Evolutionary conservation across 2,113 vertebrate species (phyloP).

Genomic region (Colaptes auratus): DNA sequence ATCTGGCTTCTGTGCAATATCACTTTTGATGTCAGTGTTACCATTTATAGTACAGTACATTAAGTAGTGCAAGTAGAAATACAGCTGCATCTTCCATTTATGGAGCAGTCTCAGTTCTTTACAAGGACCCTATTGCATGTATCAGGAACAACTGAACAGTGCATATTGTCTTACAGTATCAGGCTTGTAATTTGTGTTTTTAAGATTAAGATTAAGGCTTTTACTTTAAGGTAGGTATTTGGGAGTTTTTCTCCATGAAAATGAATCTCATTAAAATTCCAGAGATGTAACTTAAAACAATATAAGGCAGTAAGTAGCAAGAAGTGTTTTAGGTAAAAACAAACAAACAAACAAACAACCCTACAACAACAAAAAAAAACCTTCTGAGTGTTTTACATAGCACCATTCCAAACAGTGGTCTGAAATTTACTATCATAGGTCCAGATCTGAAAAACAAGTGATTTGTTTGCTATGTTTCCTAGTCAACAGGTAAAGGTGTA

Average conservation of each 20-base stretch:
- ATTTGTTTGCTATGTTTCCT: neutral
- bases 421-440: neutral
- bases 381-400: neutral
- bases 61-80: neutral
- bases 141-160: neutral
- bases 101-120: neutral
- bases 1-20: neutral
- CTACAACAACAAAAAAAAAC: neutral
- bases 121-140: neutral
- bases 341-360: too few species aligned
- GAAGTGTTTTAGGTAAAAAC: neutral
- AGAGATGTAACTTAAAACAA: neutral
- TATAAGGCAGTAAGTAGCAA: neutral
- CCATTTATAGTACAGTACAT: neutral
- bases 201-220: constrained; percentile 6
- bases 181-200: neutral
- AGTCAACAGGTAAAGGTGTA: neutral
- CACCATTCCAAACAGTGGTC: neutral
- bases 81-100: neutral
- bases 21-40: neutral
- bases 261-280: neutral
- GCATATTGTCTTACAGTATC: neutral
- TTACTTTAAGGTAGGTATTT: neutral
- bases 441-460: neutral
- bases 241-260: neutral